Conservation (phyloP, 2,113 vertebrate genomes). For the Ceyx cyanopectus region DNA sequence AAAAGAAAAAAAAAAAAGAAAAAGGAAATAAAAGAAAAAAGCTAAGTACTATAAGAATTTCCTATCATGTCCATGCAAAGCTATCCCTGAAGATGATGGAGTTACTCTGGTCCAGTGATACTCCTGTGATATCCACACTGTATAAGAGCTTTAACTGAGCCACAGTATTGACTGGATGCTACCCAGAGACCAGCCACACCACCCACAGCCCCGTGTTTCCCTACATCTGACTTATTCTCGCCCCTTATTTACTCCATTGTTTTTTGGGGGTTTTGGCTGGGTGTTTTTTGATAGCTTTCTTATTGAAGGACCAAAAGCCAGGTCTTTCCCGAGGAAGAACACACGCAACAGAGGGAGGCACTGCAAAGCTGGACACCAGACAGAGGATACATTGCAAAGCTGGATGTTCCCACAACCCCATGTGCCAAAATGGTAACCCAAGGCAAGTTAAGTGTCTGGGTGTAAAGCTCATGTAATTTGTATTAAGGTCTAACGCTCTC, state of each 20-base stretch:
- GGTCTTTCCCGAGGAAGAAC: not conserved
- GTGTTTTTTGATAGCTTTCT: not conserved
- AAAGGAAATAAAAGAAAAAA: no score
- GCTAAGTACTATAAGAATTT: not conserved
- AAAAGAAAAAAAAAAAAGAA: not conserved
- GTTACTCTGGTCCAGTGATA: not conserved
- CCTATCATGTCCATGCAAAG: not conserved
- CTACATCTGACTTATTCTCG: no score
- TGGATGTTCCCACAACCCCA: slow-evolving; percentile 26
- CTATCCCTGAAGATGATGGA: not conserved
- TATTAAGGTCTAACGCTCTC: not conserved
- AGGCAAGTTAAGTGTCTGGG: slow-evolving; percentile 42
- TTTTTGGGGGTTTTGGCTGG: not conserved
- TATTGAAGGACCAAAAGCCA: not conserved
- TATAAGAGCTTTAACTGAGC: not conserved
- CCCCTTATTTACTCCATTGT: not conserved
- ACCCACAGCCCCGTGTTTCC: not conserved
- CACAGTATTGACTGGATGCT: not conserved
- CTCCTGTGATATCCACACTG: not conserved
- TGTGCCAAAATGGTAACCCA: slow-evolving; percentile 66
- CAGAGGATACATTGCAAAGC: slow-evolving; percentile 59
- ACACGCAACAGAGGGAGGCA: not conserved
- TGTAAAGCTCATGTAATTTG: slow-evolving; percentile 63
- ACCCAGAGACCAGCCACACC: not conserved
- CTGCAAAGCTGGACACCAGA: not conserved